phyloP scores from a whole-genome alignment of 2,888 invertebrate species.

The Pedicia rivosa region DNA sequence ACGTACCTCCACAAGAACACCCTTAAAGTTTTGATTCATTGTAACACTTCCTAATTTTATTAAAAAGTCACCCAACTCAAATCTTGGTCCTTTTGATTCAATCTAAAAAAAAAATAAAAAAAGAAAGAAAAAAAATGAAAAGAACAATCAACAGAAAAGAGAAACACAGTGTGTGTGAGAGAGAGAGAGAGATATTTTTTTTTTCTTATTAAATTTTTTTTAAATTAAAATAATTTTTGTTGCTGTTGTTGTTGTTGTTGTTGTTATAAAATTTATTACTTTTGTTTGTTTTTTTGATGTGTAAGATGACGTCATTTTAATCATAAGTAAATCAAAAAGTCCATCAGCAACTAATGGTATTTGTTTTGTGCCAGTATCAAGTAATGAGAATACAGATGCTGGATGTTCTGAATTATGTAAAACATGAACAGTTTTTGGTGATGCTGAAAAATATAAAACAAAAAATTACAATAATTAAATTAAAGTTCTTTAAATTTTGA shows the following conservation, averaged over 20 bases:
- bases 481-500: too few relatives aligned
- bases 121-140: neutral
- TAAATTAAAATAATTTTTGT: neutral
- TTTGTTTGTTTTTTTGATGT: constrained; percentile 79
- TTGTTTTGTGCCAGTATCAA: constrained; percentile 74
- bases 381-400: constrained; percentile 80
- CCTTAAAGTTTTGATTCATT: constrained; percentile 85
- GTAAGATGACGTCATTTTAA: constrained; percentile 76
- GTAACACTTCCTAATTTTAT: constrained; percentile 87
- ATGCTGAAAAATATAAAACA: too few relatives aligned
- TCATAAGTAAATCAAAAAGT: constrained; percentile 78
- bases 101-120: constrained; percentile 25
- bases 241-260: too few relatives aligned
- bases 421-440: constrained; percentile 75
- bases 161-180: neutral
- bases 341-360: constrained; percentile 82
- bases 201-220: neutral
- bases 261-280: too few relatives aligned
- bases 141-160: neutral
- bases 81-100: constrained; percentile 77
- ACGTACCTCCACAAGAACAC: constrained; percentile 73
- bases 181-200: neutral
- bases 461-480: too few relatives aligned
- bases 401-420: constrained; percentile 92
- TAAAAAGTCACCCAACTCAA: constrained; percentile 81